Base-by-base conservation (phyloP, 2,113 vertebrate genomes). In the Heloderma charlesbogerti region DNA sequence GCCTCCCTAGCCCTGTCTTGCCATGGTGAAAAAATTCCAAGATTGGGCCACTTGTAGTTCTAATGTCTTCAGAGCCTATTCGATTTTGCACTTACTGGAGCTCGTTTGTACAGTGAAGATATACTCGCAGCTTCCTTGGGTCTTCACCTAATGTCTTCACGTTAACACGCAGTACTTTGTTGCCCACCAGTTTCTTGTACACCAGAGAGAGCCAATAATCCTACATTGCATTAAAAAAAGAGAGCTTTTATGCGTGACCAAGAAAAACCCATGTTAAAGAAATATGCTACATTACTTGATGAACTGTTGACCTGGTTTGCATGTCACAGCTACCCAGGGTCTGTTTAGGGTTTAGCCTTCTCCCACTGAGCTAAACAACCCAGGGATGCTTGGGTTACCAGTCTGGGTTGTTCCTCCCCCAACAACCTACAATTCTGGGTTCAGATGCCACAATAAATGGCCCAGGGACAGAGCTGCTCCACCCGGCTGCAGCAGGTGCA, bases 151-250 rank as follows among this genome's bases (percentile, higher is more conserved):
- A n/a, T n/a, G n/a, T n/a, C n/a, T n/a, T 82, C 88, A 97, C 92
- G 20, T 85, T 20, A 0, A 96, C 94, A 15, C 92, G 94, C 89
- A 99, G 92, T 80, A 99, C 99, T 60, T 96, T 98, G 54, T 96
- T 97, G 75, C 99, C 99, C 20, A 99, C 98, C 13, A 99, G 97
- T 45, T 97, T 97, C 97, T 99, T 99, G 93, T 99, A 98, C 48
- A 99, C 95, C 63, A 99, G 94, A 0, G 99, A 99, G 0, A 99
- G 96, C 99, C 99, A 99, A 34, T 99, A 99, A 94, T 99, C 99
- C 99, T 99, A 84, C 5, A 81, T 75, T n/a, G 29, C 54, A 80
- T 86, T 94, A 1, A 91, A 86, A 95, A 92, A 9, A 22, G 0
- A 9, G 12, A 69, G n/a, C 4, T 18, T 75, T 77, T 22, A 40